These are phyloP conservation scores for Xiphophorus hellerii DNA, from an alignment of 2,113 vertebrate species.

Conservation along the genomic window DNA sequence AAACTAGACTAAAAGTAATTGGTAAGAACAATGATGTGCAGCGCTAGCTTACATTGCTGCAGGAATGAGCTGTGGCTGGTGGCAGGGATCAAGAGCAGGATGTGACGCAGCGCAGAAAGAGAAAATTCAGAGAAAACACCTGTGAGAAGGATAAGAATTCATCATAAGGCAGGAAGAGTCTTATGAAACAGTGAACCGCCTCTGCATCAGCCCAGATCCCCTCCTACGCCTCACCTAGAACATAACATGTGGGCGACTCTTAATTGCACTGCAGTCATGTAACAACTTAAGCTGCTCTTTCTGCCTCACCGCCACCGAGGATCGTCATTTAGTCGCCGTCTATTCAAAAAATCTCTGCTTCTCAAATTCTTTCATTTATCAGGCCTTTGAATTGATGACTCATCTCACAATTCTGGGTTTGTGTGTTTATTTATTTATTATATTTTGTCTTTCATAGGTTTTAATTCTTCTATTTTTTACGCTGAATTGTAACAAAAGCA, in stretches of 20 bases:
- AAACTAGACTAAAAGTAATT: no score
- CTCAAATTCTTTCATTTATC: background rate
- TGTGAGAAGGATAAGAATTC: conserved; percentile 12
- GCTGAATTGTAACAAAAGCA: no score
- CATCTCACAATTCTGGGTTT: no score
- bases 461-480: no score
- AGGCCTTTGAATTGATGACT: background rate
- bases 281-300: conserved; percentile 26
- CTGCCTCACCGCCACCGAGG: background rate
- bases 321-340: background rate
- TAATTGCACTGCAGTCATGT: conserved; percentile 38
- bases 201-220: conserved; percentile 14
- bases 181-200: conserved; percentile 28
- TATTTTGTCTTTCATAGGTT: no score
- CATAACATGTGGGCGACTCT: conserved; percentile 35
- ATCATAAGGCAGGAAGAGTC: conserved; percentile 20
- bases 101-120: conserved; percentile 20
- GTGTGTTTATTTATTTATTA: no score
- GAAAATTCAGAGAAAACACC: background rate
- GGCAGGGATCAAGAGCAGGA: background rate
- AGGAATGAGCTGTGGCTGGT: conserved; percentile 23
- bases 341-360: background rate
- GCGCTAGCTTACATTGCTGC: conserved; percentile 26
- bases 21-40: background rate
- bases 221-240: conserved; percentile 59